phyloP scores from a whole-genome alignment of 2,888 invertebrate genomes.

The Boloria euphrosyne region DNA sequence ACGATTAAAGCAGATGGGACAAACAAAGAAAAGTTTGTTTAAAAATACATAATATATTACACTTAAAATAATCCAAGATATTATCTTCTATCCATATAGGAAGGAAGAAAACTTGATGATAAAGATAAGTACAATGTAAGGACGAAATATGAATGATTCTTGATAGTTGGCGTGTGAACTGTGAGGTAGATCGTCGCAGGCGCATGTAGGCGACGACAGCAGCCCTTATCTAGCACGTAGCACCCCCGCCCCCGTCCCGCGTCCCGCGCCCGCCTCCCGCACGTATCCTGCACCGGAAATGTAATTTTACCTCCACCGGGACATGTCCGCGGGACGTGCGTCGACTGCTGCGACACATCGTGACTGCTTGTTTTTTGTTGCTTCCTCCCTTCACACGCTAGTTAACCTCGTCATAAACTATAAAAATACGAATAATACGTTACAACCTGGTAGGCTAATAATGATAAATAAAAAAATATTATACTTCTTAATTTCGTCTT shows the following conservation, averaged over 20 bases:
- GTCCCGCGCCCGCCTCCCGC: slow-evolving; percentile 20
- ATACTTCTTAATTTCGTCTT: no score
- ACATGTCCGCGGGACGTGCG: slow-evolving; percentile 39
- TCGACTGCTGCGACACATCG: slow-evolving; percentile 36
- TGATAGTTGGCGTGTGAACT: slow-evolving; percentile 20
- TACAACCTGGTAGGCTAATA: no score
- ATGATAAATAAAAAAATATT: no score
- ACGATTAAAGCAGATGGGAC: no score
- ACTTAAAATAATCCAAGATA: no score
- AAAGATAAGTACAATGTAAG: slow-evolving; percentile 8
- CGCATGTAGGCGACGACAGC: slow-evolving; percentile 22
- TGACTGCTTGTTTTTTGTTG: slow-evolving; percentile 36
- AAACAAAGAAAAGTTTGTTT: no score
- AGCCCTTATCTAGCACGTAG: slow-evolving; percentile 24
- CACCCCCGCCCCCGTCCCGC: background rate
- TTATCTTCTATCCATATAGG: background rate
- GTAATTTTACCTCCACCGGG: slow-evolving; percentile 34
- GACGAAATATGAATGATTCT: slow-evolving; percentile 6
- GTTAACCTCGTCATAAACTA: slow-evolving; percentile 8
- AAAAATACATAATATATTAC: no score
- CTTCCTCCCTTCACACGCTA: slow-evolving; percentile 35
- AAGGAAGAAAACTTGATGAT: background rate
- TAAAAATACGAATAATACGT: background rate
- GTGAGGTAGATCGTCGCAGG: slow-evolving; percentile 14
- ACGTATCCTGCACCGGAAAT: slow-evolving; percentile 33